Evolutionary conservation across 2,797 vertebrate genomes (phyloP).

Genomic region (Spondyliosoma cantharus): DNA sequence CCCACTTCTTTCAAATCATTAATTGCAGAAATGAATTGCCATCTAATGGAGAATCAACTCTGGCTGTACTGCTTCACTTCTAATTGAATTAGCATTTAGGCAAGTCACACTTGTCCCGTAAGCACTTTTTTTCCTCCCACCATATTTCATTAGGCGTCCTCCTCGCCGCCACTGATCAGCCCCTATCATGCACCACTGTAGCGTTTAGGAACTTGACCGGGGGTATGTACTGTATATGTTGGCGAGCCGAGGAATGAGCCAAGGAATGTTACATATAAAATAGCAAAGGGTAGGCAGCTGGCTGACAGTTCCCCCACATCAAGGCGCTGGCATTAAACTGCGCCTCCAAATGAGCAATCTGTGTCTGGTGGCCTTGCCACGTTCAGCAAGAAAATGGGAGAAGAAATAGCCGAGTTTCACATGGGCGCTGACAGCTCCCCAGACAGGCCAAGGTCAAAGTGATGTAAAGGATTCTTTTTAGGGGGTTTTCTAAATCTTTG

Average conservation of each 20-base stretch:
- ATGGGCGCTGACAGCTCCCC: constrained; percentile 40
- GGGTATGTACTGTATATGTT: constrained; percentile 26
- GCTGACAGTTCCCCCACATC: constrained; percentile 68
- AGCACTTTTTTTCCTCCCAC: constrained; percentile 34
- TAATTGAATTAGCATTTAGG: constrained; percentile 33
- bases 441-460: constrained; percentile 48
- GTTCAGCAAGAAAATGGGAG: constrained; percentile 32
- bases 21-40: constrained; percentile 28
- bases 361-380: constrained; percentile 36
- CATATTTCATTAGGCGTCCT: constrained; percentile 40
- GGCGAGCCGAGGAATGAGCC: constrained; percentile 18
- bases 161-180: constrained; percentile 51
- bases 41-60: constrained; percentile 37
- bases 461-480: constrained; percentile 15
- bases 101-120: constrained; percentile 25
- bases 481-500: constrained; percentile 40
- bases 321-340: constrained; percentile 48
- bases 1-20: neutral
- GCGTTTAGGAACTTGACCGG: constrained; percentile 41
- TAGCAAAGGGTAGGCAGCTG: constrained; percentile 53
- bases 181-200: constrained; percentile 19
- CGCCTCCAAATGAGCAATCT: constrained; percentile 56
- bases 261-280: constrained; percentile 44
- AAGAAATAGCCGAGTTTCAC: constrained; percentile 28
- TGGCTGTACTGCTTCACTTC: constrained; percentile 4